Percentiles rank a stretch among this genome's conserved stretches.
phyloP scores from a whole-genome alignment of 1,140 invertebrate species.

The Sarcophaga peregrina region DNA sequence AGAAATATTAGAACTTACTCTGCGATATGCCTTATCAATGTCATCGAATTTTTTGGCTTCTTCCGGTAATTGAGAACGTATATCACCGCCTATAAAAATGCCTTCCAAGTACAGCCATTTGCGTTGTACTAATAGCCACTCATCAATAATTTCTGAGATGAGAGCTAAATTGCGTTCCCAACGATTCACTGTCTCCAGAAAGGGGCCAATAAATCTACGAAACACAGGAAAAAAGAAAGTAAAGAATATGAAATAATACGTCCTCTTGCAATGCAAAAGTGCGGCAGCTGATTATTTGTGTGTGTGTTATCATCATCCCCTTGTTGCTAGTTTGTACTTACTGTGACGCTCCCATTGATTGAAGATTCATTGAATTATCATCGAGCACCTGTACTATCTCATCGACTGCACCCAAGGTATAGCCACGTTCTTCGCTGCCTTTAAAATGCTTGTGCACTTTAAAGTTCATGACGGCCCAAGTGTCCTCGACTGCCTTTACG shows the following conservation, averaged over 20 bases:
- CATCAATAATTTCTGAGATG: constrained; percentile 86
- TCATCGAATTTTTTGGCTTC: constrained; percentile 90
- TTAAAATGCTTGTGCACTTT: constrained; percentile 75
- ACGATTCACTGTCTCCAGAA: constrained; percentile 80
- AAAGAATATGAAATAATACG: not conserved
- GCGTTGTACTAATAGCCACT: constrained; percentile 84
- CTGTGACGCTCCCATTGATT: constrained; percentile 90
- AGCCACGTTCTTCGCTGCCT: constrained; percentile 70
- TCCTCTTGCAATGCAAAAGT: not conserved
- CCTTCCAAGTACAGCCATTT: constrained; percentile 93
- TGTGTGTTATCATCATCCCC: not conserved
- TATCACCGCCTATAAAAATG: constrained; percentile 89
- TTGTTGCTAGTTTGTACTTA: constrained; percentile 57
- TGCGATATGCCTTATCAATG: constrained; percentile 83
- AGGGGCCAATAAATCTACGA: constrained; percentile 84
- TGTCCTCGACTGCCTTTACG: constrained; percentile 80
- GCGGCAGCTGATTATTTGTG: not conserved
- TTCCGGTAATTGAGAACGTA: constrained; percentile 84
- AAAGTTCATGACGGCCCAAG: constrained; percentile 81
- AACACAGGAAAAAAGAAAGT: not conserved
- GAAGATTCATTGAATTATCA: constrained; percentile 89
- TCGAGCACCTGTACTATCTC: constrained; percentile 85
- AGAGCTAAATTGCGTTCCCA: constrained; percentile 85
- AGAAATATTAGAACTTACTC: constrained; percentile 66
- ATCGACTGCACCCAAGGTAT: constrained; percentile 82